A percentile compares a stretch with the other conserved stretches of the same genome.
phyloP scores from a whole-genome alignment of 2,113 vertebrate genomes.

The Alethe diademata region DNA sequence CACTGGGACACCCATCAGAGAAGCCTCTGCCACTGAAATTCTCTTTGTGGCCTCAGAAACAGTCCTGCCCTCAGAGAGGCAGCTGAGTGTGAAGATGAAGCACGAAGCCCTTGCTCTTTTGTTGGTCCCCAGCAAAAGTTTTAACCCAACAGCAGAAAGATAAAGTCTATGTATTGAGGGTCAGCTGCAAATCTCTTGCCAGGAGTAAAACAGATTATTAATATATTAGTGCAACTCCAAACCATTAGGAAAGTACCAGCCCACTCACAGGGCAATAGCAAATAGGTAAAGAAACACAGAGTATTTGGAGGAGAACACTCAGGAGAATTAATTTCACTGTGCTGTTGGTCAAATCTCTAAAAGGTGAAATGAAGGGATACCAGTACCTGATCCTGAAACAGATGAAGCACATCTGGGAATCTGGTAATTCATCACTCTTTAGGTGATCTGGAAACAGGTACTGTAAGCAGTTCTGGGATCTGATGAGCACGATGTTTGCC shows the following conservation, averaged over 20 bases:
- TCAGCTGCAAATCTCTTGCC: background rate
- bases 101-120: background rate
- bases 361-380: background rate
- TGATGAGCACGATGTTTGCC: background rate
- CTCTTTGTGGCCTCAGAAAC: background rate
- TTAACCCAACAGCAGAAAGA: background rate
- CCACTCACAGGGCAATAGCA: background rate
- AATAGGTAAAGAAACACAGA: background rate
- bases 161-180: background rate
- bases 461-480: background rate
- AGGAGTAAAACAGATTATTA: background rate
- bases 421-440: background rate
- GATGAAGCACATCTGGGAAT: background rate
- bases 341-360: background rate
- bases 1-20: background rate
- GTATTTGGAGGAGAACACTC: background rate
- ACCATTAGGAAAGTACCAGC: background rate
- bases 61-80: background rate
- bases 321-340: background rate
- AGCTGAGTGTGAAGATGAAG: background rate
- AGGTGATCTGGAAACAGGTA: background rate
- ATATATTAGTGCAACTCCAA: background rate
- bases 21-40: background rate
- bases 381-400: background rate
- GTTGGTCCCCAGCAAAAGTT: background rate